Evolutionary conservation across 2,113 vertebrate genomes (phyloP).

Genomic region (Malurus melanocephalus): DNA sequence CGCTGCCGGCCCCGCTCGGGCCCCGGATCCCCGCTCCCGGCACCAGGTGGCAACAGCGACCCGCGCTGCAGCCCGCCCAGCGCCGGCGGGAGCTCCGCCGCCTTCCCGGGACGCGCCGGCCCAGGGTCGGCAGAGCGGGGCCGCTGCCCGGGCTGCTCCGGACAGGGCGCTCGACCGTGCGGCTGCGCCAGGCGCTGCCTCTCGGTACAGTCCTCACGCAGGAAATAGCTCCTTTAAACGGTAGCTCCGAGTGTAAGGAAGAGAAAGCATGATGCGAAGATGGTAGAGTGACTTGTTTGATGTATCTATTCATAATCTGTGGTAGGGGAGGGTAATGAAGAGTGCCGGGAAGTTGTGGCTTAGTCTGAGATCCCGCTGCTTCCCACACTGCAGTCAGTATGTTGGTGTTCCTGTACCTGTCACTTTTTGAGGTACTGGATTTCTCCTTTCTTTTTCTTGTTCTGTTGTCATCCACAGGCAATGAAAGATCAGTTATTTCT

Average conservation of each 20-base stretch:
- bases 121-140: background rate
- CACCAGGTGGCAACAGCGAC: constrained; percentile 34
- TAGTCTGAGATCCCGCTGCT: background rate
- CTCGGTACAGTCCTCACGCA: fast-evolving
- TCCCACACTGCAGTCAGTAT: background rate
- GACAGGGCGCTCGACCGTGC: fast-evolving
- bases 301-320: fast-evolving
- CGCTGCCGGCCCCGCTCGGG: too few species aligned
- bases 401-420: background rate
- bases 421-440: background rate
- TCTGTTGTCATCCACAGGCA: fast-evolving
- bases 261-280: background rate
- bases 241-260: fast-evolving
- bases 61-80: background rate
- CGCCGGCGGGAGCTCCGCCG: background rate
- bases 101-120: background rate
- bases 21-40: background rate
- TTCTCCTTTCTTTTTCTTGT: background rate
- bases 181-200: background rate
- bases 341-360: fast-evolving
- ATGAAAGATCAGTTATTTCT: background rate
- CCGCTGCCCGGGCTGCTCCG: too few species aligned
- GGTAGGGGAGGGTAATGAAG: background rate
- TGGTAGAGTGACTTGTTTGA: background rate
- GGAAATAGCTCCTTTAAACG: fast-evolving